Conservation (phyloP, 2,888 invertebrate species). For the Dynastes hyllus region DNA sequence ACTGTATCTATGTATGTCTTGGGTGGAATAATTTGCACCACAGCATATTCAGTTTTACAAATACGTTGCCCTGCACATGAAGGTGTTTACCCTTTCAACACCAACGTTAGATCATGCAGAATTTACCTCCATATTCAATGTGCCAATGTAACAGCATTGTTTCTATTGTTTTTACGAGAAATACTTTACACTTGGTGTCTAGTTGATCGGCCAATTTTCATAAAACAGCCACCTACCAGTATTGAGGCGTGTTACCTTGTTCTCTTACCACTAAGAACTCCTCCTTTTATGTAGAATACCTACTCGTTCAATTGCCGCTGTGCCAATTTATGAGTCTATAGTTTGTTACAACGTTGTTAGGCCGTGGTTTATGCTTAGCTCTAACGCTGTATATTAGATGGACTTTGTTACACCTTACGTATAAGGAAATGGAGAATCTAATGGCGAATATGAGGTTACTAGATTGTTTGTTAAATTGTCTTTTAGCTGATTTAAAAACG, state of each 20-base stretch:
- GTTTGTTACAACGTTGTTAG: not conserved
- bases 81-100: slow-evolving; percentile 4
- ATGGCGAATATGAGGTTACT: too few species aligned
- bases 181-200: slow-evolving; percentile 18
- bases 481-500: not conserved
- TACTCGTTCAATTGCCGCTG: not conserved
- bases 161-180: slow-evolving; percentile 21
- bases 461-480: not conserved
- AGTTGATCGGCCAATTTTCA: slow-evolving; percentile 19
- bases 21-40: too few species aligned
- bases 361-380: not conserved
- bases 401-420: too few species aligned
- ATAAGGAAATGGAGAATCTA: too few species aligned
- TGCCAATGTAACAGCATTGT: slow-evolving; percentile 10
- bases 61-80: not conserved
- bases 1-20: too few species aligned
- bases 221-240: slow-evolving; percentile 30
- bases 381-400: not conserved
- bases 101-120: not conserved
- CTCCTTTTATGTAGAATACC: not conserved
- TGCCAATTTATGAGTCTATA: not conserved
- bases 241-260: slow-evolving; percentile 22
- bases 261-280: not conserved
- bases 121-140: not conserved
- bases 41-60: too few species aligned